Percentiles rank a stretch among this genome's conserved stretches.
Conservation (phyloP, 2,888 invertebrate species). For the Neoascia interrupta region DNA sequence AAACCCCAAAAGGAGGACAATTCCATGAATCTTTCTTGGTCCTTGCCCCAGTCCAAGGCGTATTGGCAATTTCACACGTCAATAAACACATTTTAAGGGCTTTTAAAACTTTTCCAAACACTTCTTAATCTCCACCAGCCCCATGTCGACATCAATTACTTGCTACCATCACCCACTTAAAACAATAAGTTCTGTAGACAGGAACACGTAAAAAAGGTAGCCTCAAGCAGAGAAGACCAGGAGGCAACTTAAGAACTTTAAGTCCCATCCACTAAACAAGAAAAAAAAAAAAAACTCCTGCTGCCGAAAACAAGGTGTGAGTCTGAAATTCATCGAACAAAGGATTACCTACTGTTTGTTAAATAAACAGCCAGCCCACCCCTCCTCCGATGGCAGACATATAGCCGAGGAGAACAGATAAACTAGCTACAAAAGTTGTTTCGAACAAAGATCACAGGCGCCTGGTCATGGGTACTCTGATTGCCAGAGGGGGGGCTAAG, state of each 20-base stretch:
- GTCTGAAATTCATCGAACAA: conserved; percentile 58
- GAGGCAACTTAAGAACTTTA: conserved; percentile 51
- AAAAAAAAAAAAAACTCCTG: background rate
- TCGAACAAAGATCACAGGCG: conserved; percentile 35
- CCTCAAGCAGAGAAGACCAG: conserved; percentile 23
- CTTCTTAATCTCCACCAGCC: conserved; percentile 45
- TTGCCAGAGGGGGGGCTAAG: background rate
- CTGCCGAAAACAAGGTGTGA: conserved; percentile 47
- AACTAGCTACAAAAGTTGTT: conserved; percentile 33
- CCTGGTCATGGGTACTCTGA: conserved; percentile 5
- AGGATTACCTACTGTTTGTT: conserved; percentile 61
- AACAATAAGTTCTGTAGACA: conserved; percentile 26
- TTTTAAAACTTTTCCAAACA: conserved; percentile 52
- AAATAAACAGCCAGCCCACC: conserved; percentile 45
- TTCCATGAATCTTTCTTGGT: no score
- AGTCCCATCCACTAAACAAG: conserved; percentile 5
- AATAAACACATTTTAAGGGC: conserved; percentile 61
- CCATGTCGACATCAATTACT: conserved; percentile 53
- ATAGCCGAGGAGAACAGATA: conserved; percentile 46
- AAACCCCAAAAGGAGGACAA: no score
- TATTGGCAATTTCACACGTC: conserved; percentile 63
- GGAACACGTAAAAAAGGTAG: background rate
- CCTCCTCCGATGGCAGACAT: background rate
- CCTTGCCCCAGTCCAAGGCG: conserved; percentile 11
- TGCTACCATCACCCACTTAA: conserved; percentile 19